Conservation (phyloP, 2,888 invertebrate genomes). For the Lasioglossum lativentre region DNA sequence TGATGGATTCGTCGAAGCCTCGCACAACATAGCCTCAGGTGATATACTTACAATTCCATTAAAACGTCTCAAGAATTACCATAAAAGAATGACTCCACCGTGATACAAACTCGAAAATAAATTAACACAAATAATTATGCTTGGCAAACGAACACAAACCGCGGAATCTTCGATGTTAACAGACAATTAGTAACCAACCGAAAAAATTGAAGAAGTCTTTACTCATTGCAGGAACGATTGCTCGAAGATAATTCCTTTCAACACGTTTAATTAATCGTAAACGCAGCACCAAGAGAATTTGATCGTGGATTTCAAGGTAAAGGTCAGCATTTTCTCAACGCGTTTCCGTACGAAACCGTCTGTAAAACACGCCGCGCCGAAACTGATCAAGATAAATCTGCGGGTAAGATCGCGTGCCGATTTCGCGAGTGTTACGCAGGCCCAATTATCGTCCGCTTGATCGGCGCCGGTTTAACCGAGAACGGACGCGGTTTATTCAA, state of each 20-base stretch:
- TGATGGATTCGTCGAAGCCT: neutral
- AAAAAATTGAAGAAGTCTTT: neutral
- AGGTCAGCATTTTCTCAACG: neutral
- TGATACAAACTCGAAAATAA: neutral
- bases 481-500: neutral
- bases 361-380: neutral
- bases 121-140: neutral
- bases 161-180: neutral
- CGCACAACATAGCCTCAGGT: neutral
- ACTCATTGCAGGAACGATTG: neutral
- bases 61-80: neutral
- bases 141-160: neutral
- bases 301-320: neutral
- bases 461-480: constrained; percentile 19
- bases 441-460: constrained; percentile 27
- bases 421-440: constrained; percentile 10
- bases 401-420: constrained; percentile 12
- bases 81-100: neutral
- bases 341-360: neutral
- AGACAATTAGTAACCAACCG: neutral
- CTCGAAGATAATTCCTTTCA: neutral
- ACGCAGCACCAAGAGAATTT: too few relatives aligned
- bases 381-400: neutral
- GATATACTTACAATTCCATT: neutral
- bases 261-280: neutral